Conservation (phyloP, 2,888 invertebrate genomes). For the Cephus rjabovi region DNA sequence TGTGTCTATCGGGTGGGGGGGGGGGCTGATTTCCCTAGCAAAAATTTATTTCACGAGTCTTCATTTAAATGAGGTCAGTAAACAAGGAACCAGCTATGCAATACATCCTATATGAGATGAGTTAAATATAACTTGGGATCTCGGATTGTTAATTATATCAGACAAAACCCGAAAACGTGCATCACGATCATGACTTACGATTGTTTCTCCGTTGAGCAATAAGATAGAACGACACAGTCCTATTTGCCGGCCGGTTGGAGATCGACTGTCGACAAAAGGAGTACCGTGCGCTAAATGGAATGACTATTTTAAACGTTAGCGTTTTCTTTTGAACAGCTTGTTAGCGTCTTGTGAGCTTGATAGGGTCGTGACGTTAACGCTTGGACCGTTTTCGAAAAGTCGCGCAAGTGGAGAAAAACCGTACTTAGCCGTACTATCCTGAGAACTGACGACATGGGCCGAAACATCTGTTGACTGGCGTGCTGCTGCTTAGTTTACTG, state of each 20-base stretch:
- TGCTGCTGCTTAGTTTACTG: not conserved
- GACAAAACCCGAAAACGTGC: not conserved
- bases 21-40: not conserved
- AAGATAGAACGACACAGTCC: not conserved
- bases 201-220: not conserved
- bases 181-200: not conserved
- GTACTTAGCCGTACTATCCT: not conserved
- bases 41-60: not conserved
- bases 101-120: not conserved
- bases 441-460: not conserved
- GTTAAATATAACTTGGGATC: not conserved
- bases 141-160: not conserved
- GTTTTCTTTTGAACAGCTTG: not conserved
- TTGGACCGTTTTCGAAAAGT: not conserved
- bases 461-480: not conserved
- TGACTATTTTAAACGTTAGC: not conserved
- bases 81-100: not conserved
- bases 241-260: not conserved
- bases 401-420: not conserved
- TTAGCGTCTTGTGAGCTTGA: not conserved
- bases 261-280: not conserved
- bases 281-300: not conserved
- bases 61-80: not conserved
- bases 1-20: rapidly evolving
- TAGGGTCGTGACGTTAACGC: not conserved